phyloP scores from a whole-genome alignment of 92 coral and sea anemone species.

The Scolanthus callimorphus region DNA sequence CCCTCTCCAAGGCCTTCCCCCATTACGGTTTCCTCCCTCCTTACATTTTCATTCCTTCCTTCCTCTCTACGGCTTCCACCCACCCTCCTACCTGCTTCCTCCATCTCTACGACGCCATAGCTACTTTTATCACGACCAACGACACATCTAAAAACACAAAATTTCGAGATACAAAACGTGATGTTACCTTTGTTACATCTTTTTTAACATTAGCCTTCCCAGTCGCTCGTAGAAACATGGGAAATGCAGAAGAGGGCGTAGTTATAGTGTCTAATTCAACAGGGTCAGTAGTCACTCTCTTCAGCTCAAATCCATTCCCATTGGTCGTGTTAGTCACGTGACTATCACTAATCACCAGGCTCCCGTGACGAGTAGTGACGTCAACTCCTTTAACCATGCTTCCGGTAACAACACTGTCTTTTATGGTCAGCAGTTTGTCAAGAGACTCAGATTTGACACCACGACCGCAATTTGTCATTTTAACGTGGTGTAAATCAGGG shows the following conservation, averaged over 20 bases:
- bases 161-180: neutral
- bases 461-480: slow-evolving; percentile 12
- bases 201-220: slow-evolving; percentile 9
- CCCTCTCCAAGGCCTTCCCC: no score
- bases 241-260: slow-evolving; percentile 9
- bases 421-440: slow-evolving; percentile 33
- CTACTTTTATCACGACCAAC: no score
- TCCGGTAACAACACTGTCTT: slow-evolving; percentile 19
- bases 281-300: neutral
- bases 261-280: slow-evolving; percentile 19
- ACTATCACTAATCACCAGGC: slow-evolving; percentile 17
- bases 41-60: no score
- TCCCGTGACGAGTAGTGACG: slow-evolving; percentile 13
- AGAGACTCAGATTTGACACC: slow-evolving; percentile 23
- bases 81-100: neutral
- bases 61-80: neutral
- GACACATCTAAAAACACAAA: neutral
- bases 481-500: slow-evolving; percentile 36
- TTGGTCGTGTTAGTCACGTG: slow-evolving; percentile 28
- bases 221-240: slow-evolving; percentile 12
- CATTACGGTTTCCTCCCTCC: no score
- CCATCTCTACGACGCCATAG: neutral
- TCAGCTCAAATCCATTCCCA: slow-evolving; percentile 30
- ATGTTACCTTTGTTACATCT: slow-evolving; percentile 33
- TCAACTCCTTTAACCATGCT: slow-evolving; percentile 38